These are phyloP conservation scores for Ptychoptera contaminata DNA, from an alignment of 2,888 invertebrate genomes.

Conservation along the genomic window DNA sequence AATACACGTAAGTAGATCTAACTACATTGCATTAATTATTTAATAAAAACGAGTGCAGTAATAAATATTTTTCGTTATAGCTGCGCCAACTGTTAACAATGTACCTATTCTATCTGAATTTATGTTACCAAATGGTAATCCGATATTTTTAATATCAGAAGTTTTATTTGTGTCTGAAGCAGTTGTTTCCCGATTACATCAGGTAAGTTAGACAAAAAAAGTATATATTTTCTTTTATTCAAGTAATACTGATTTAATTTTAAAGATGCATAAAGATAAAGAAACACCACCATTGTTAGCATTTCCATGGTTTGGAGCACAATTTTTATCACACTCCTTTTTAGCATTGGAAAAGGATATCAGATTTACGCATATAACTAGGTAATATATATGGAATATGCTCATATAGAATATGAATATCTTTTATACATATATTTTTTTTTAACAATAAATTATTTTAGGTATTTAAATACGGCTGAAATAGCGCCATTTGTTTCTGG, in stretches of 20 bases:
- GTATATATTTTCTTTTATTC: background rate
- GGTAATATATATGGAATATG: constrained; percentile 15
- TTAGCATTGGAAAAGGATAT: constrained; percentile 40
- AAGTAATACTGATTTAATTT: background rate
- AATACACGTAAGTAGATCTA: constrained; percentile 36
- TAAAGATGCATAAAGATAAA: constrained; percentile 40
- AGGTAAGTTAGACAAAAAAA: constrained; percentile 29
- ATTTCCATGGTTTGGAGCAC: constrained; percentile 48
- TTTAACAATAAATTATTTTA: constrained; percentile 8
- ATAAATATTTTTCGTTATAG: constrained; percentile 20
- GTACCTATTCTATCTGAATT: constrained; percentile 42
- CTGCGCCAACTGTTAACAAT: constrained; percentile 39
- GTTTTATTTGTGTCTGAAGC: constrained; percentile 45
- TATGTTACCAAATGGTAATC: constrained; percentile 43
- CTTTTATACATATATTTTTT: background rate
- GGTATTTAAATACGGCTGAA: constrained; percentile 45
- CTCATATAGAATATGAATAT: background rate
- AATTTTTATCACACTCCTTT: constrained; percentile 45
- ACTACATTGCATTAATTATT: background rate
- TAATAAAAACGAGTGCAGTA: background rate
- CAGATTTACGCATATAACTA: constrained; percentile 39
- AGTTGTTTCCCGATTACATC: constrained; percentile 42
- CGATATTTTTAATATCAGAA: constrained; percentile 43
- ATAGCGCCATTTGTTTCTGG: constrained; percentile 43
- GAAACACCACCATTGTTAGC: constrained; percentile 47